Conservation (phyloP, 2,797 vertebrate species). For the Gila robusta region DNA sequence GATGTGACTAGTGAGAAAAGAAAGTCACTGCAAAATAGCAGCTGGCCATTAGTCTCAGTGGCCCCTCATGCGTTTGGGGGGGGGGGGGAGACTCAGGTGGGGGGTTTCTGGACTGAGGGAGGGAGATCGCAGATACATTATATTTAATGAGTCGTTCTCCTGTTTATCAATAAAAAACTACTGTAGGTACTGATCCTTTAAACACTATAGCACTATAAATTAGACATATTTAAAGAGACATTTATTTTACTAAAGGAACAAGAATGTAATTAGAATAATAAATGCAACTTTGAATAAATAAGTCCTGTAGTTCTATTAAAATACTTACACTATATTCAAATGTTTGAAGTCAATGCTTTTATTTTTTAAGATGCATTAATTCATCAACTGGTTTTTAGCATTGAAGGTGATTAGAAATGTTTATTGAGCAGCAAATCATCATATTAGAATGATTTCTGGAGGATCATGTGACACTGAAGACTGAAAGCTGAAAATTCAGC, state of each 20-base stretch:
- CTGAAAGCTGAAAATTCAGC: too few species aligned
- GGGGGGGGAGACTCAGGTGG: conserved; percentile 41
- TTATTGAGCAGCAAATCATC: neutral
- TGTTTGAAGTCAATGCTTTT: neutral
- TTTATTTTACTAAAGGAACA: neutral
- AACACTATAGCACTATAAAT: neutral
- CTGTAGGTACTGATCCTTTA: neutral
- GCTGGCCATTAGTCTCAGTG: conserved; percentile 65
- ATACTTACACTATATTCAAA: neutral
- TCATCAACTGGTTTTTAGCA: neutral
- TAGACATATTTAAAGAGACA: conserved; percentile 7
- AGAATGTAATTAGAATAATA: neutral
- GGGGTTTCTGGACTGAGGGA: conserved; percentile 40
- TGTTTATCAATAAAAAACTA: neutral
- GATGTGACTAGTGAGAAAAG: conserved; percentile 52
- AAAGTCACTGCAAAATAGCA: conserved; percentile 61
- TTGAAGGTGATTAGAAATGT: neutral
- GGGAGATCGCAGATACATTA: conserved; percentile 26
- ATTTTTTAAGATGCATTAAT: neutral
- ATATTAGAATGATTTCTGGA: neutral
- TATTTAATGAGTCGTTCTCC: conserved; percentile 3
- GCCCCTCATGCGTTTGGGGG: conserved; percentile 54
- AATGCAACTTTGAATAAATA: neutral
- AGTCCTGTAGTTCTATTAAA: neutral
- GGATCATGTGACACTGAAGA: neutral